Evolutionary conservation across 2,113 vertebrate genomes (phyloP).

Genomic region (Cepphus grylle): DNA sequence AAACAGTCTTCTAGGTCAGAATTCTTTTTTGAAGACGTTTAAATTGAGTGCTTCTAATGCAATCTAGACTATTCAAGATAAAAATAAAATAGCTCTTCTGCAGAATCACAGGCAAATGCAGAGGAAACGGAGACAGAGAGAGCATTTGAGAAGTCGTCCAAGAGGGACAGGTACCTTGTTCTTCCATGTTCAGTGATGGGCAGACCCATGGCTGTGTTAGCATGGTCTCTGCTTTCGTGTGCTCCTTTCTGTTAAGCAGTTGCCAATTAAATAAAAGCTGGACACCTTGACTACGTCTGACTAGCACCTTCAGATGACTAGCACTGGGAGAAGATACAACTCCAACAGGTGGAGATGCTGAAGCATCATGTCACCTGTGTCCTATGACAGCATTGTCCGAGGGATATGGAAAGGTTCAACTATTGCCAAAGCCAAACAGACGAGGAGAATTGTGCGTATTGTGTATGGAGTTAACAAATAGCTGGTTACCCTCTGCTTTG

Average conservation of each 20-base stretch:
- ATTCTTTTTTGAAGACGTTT: neutral
- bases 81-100: neutral
- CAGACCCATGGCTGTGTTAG: neutral
- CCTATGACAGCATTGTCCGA: neutral
- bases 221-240: neutral
- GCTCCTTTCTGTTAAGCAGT: neutral
- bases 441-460: fast-evolving
- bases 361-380: neutral
- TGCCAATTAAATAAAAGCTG: neutral
- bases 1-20: neutral
- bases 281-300: neutral
- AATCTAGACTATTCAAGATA: neutral
- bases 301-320: neutral
- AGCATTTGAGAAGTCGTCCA: neutral
- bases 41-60: neutral
- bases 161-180: neutral
- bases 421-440: neutral
- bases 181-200: neutral
- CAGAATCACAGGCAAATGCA: neutral
- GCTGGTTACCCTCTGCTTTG: neutral
- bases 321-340: neutral
- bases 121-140: neutral
- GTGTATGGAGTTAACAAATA: neutral
- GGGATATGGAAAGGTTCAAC: neutral
- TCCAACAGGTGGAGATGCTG: neutral